These are phyloP conservation scores for Parelbella ahira DNA, from an alignment of 2,888 invertebrate genomes.

Conservation along the genomic window DNA sequence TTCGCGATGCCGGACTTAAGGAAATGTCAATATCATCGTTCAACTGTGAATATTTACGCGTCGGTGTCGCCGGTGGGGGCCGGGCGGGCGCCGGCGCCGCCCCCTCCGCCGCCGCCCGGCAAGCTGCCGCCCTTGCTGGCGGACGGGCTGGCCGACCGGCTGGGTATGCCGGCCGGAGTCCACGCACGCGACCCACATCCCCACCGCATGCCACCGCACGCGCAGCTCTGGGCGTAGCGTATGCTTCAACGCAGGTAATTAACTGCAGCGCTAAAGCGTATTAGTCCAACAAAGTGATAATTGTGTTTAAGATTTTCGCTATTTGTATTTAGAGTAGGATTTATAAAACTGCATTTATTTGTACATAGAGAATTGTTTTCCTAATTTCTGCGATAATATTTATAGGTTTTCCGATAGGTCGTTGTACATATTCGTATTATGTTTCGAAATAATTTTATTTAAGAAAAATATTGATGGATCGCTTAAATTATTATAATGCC, in stretches of 20 bases:
- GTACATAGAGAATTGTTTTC: conserved; percentile 61
- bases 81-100: conserved; percentile 81
- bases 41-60: conserved; percentile 87
- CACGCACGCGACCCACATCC: conserved; percentile 67
- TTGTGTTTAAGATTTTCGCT: conserved; percentile 63
- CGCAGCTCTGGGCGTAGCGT: conserved; percentile 90
- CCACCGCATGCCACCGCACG: conserved; percentile 82
- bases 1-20: conserved; percentile 93
- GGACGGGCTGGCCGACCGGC: conserved; percentile 56
- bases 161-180: conserved; percentile 57
- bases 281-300: conserved; percentile 79
- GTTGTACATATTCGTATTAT: conserved; percentile 49
- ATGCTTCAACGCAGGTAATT: conserved; percentile 84
- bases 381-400: conserved; percentile 75
- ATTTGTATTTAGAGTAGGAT: conserved; percentile 58
- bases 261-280: conserved; percentile 77
- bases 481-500: conserved; percentile 68
- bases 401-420: conserved; percentile 45
- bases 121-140: conserved; percentile 82
- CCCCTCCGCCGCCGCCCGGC: conserved; percentile 81
- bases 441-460: conserved; percentile 30
- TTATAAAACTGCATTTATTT: conserved; percentile 55
- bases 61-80: conserved; percentile 81
- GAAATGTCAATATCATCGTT: conserved; percentile 83
- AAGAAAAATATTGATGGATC: conserved; percentile 37